Percentiles rank a stretch among this genome's conserved stretches.
phyloP scores from a whole-genome alignment of 2,797 vertebrate species.

The Siniperca obscura region DNA sequence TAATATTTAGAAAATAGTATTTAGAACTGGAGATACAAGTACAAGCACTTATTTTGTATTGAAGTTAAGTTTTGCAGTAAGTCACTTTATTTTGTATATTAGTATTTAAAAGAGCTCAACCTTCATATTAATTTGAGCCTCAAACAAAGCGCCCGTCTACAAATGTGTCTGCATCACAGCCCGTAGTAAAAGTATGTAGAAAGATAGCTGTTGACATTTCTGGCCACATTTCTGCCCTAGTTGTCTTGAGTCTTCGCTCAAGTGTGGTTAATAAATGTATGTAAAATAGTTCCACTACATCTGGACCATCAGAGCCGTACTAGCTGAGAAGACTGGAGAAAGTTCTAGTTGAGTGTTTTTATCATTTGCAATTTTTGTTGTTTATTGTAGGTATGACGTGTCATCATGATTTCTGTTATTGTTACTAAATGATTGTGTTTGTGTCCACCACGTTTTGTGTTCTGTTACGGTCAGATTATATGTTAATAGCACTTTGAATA shows the following conservation, averaged over 20 bases:
- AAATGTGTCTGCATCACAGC: constrained; percentile 22
- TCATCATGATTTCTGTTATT: constrained; percentile 33
- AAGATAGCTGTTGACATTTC: constrained; percentile 22
- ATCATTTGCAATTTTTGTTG: constrained; percentile 39
- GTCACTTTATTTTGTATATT: constrained; percentile 58
- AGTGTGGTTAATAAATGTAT: constrained; percentile 46
- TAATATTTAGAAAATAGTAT: constrained; percentile 3
- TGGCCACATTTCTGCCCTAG: constrained; percentile 39
- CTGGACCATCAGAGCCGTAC: constrained; percentile 24
- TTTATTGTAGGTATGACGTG: constrained; percentile 40
- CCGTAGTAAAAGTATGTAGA: constrained; percentile 18
- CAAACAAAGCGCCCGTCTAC: constrained; percentile 51
- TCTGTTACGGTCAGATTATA: constrained; percentile 55
- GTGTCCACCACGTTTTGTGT: constrained; percentile 54
- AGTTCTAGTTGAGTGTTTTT: constrained; percentile 40
- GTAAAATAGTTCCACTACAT: constrained; percentile 47
- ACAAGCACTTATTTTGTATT: constrained; percentile 54
- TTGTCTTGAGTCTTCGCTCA: constrained; percentile 43
- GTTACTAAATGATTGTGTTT: constrained; percentile 41
- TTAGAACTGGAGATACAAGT: constrained; percentile 24
- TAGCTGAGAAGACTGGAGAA: constrained; percentile 32
- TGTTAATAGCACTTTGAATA: constrained; percentile 80
- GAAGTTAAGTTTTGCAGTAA: constrained; percentile 22
- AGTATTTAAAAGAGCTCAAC: constrained; percentile 53
- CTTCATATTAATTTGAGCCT: constrained; percentile 39